Base-by-base conservation (phyloP, 2,888 invertebrate species). In the Netelia inedita region DNA sequence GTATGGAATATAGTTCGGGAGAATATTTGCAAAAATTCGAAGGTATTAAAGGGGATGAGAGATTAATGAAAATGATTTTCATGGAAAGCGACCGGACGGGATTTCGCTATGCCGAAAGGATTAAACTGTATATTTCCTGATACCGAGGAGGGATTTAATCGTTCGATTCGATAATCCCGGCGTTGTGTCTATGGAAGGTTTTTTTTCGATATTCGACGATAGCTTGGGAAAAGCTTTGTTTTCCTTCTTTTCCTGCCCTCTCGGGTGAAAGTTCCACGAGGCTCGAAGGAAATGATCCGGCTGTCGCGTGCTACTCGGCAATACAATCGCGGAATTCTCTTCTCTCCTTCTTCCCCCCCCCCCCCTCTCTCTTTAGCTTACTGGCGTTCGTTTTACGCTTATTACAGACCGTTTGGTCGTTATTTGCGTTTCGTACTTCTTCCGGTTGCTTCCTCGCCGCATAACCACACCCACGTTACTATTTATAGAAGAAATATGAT, bases 331-430 rank as follows among this genome's bases (percentile, higher is more conserved):
- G 57, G 43, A 78, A 73, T 57, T 71, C 43, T 61, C 19, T 43
- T 35, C 35, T 35, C 35, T 23, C 2, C 23, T 23, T 23, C 2
- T 2, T 23, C 23, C 23, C 2, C 23, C 23, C 23, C 14, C 21
- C 6, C 53, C 43, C 10, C 11, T 23, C 19, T 57, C 53, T 55
- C 55, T 63, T 35, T 69, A 68, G 69, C 72, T 85, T 65, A 72
- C 50, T 41, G 43, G 68, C 78, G 69, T 65, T 72, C 79, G 57
- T 57, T 79, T 65, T 57, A 80, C 79, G 78, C 75, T 78, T 68
- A 85, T 82, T 86, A 85, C 71, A 65, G 16, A 65, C 68, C 63
- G 82, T 83, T 85, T 85, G 86, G 83, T 85, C 85, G 79, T 85
- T 85, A 81, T 83, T 84, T 59, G 57, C 73, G 68, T 81, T 79